These are phyloP conservation scores for Ormyrus nitidulus DNA, from an alignment of 2,888 invertebrate genomes.

Conservation along the genomic window DNA sequence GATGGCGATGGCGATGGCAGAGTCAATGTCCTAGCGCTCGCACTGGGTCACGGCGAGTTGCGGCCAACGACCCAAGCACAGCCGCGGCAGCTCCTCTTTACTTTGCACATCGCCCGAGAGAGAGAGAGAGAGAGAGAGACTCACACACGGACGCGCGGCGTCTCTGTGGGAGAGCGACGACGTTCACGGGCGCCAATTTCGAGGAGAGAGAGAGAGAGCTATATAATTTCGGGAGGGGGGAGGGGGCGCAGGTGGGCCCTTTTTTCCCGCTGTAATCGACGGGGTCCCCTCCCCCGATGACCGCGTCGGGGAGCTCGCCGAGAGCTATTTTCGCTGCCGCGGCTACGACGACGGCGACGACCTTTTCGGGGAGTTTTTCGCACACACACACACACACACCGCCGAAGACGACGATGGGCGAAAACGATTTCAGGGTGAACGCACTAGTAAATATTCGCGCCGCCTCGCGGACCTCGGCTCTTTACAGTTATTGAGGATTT, in stretches of 20 bases:
- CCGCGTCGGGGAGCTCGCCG: no score
- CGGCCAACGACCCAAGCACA: slow-evolving; percentile 74
- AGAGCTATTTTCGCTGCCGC: no score
- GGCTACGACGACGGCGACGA: background rate
- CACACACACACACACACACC: no score
- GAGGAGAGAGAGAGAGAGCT: background rate
- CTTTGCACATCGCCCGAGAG: slow-evolving; percentile 56
- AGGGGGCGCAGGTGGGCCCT: background rate
- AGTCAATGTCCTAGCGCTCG: slow-evolving; percentile 76
- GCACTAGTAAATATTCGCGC: slow-evolving; percentile 12
- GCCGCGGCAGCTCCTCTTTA: slow-evolving; percentile 53
- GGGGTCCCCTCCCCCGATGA: background rate
- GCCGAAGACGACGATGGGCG: background rate
- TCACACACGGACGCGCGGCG: background rate
- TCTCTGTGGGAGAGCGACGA: background rate
- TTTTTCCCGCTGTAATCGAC: background rate
- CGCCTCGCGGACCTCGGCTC: no score
- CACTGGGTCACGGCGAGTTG: slow-evolving; percentile 76
- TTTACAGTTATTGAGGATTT: no score
- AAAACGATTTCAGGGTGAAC: slow-evolving; percentile 9
- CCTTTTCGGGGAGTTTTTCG: no score
- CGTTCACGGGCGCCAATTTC: background rate
- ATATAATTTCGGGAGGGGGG: background rate
- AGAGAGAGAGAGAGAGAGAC: slow-evolving; percentile 44
- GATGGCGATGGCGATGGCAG: slow-evolving; percentile 76